Conservation (phyloP, 2,113 vertebrate genomes). For the Aix galericulata region DNA sequence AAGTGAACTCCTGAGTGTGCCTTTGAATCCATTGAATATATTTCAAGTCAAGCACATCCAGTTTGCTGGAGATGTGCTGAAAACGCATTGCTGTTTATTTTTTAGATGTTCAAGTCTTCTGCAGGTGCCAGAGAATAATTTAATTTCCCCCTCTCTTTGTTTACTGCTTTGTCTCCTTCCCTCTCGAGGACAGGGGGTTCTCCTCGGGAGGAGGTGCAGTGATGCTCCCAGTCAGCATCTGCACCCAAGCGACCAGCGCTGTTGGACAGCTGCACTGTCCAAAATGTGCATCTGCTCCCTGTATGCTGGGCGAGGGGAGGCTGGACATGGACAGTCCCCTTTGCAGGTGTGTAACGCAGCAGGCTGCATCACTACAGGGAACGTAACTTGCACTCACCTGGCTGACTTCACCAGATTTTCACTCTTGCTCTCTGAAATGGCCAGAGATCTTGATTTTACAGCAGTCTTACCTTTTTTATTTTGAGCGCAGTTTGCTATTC, state of each 20-base stretch:
- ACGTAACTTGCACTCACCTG: background rate
- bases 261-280: accelerated
- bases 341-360: background rate
- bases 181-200: background rate
- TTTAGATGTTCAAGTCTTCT: background rate
- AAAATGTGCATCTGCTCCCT: background rate
- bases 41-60: background rate
- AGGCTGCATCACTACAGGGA: too few relatives aligned
- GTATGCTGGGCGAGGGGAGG: accelerated
- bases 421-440: background rate
- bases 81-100: background rate
- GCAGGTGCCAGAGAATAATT: background rate
- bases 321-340: accelerated
- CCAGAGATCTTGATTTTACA: background rate
- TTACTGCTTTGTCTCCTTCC: background rate
- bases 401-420: background rate
- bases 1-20: background rate
- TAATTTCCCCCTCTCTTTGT: background rate
- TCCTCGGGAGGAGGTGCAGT: background rate
- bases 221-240: accelerated
- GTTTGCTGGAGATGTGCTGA: background rate
- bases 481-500: background rate
- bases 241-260: accelerated
- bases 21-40: background rate
- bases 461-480: background rate